Evolutionary conservation across 2,888 invertebrate genomes (phyloP), one percentile per base, ranked within the genome.

Genomic region (Leuctra nigra): DNA sequence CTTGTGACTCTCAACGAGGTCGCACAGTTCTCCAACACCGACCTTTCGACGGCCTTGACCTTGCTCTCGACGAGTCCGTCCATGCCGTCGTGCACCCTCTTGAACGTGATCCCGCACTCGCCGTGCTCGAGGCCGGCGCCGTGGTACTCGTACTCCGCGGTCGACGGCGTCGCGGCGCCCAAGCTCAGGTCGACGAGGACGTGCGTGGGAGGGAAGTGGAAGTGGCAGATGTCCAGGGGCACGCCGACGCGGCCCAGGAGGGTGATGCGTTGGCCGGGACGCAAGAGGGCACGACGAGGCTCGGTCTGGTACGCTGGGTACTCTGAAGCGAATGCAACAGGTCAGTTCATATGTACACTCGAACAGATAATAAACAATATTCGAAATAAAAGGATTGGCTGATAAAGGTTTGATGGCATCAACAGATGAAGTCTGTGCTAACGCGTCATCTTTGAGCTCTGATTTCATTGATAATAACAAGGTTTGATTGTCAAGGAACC

Each of bases 61-160:
- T 35, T 50, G 50, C 50, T 22, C 35, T 33, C 4, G 18, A 50
- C 35, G 3, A 50, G 2, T 9, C 50, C 50, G 50, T 50, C 18
- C 11, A 18, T 33, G 18, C 9, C 3, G 2, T 33, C 18, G 13
- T 16, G 1, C 4, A 11, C 22, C 18, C 11, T 2, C 33, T 50
- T 50, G 35, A 50, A 14, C 11, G 22, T n/a, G 11, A 50, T 3
- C 13, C 35, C 50, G 22, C 50, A 50, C 22, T 50, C 33, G 3
- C 50, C 50, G 35, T 50, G 16, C 22, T 50, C 33, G 35, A 50
- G 50, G 2, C 50, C 50, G 2, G 20, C 16, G 20, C 50, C 50
- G 14, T 35, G 9, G 35, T 50, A 50, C 20, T 33, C 33, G 35
- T 33, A 50, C n/a, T 35, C 33, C 18, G 18, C 20, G 35, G 33